Evolutionary conservation across 2,888 invertebrate species (phyloP).

Genomic region (Oasisia sp.): DNA sequence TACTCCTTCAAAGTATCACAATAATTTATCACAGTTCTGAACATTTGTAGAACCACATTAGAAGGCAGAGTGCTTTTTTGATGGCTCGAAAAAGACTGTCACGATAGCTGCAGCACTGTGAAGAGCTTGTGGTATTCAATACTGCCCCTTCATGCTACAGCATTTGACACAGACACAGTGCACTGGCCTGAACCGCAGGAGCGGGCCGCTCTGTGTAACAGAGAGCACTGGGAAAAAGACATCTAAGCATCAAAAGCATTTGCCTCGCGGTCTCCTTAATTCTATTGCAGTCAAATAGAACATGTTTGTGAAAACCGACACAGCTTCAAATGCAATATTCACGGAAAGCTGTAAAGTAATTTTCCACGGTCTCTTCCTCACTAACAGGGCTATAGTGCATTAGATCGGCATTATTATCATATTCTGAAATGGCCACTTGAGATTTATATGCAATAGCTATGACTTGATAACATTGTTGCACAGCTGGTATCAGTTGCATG

Average conservation of each 20-base stretch:
- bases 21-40: background rate
- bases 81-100: slow-evolving; percentile 19
- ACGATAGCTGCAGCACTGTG: slow-evolving; percentile 21
- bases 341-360: slow-evolving; percentile 24
- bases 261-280: slow-evolving; percentile 22
- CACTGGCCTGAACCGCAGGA: slow-evolving; percentile 17
- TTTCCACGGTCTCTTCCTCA: background rate
- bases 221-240: slow-evolving; percentile 26
- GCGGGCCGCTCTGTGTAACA: background rate
- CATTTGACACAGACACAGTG: slow-evolving; percentile 22
- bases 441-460: slow-evolving; percentile 21
- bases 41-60: slow-evolving; percentile 21
- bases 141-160: slow-evolving; percentile 22
- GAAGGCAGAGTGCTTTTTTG: background rate
- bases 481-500: background rate
- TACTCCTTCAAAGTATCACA: background rate
- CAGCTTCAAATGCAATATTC: slow-evolving; percentile 24
- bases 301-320: slow-evolving; percentile 25
- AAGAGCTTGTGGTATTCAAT: slow-evolving; percentile 20
- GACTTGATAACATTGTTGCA: slow-evolving; percentile 24
- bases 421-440: background rate
- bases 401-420: slow-evolving; percentile 25
- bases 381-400: slow-evolving; percentile 20
- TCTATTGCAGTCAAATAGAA: slow-evolving; percentile 25
- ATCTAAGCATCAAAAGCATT: slow-evolving; percentile 26